Conservation (phyloP, 2,888 invertebrate species). For the Cheiracanthium punctorium region DNA sequence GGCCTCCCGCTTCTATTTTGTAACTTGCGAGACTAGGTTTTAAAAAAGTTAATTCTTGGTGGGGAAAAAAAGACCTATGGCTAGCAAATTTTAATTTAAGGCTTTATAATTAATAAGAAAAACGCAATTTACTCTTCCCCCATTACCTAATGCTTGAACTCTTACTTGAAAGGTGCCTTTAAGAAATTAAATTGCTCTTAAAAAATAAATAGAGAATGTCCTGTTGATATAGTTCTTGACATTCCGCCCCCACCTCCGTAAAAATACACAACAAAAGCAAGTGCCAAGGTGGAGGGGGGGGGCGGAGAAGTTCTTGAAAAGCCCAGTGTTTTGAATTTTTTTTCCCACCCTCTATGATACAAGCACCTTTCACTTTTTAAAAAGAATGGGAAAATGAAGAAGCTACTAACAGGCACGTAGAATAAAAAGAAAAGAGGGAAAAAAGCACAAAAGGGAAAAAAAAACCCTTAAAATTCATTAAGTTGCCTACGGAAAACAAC, state of each 20-base stretch:
- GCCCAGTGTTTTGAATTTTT: background rate
- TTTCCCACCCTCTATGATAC: conserved; percentile 2
- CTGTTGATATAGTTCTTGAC: conserved; percentile 10
- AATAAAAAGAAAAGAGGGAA: conserved; percentile 6
- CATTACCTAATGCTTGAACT: background rate
- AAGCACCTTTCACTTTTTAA: conserved; percentile 32
- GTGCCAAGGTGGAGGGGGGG: background rate
- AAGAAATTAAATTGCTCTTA: conserved; percentile 6
- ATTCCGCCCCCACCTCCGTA: background rate
- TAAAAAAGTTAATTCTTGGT: too few relatives aligned
- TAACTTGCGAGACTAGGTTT: too few relatives aligned
- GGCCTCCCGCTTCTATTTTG: too few relatives aligned
- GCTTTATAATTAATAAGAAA: background rate
- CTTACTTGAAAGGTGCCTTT: background rate
- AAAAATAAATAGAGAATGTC: background rate
- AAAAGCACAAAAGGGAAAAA: background rate
- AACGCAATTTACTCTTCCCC: background rate
- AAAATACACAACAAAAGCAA: conserved; percentile 3
- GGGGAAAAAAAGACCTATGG: too few relatives aligned
- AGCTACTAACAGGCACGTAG: background rate
- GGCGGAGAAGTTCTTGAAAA: background rate
- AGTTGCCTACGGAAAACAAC: conserved; percentile 60
- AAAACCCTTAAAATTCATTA: conserved; percentile 55
- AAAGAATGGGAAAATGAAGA: background rate
- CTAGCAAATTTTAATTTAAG: background rate